Conservation (phyloP, 2,888 invertebrate genomes). For the Polymixis lichenea region DNA sequence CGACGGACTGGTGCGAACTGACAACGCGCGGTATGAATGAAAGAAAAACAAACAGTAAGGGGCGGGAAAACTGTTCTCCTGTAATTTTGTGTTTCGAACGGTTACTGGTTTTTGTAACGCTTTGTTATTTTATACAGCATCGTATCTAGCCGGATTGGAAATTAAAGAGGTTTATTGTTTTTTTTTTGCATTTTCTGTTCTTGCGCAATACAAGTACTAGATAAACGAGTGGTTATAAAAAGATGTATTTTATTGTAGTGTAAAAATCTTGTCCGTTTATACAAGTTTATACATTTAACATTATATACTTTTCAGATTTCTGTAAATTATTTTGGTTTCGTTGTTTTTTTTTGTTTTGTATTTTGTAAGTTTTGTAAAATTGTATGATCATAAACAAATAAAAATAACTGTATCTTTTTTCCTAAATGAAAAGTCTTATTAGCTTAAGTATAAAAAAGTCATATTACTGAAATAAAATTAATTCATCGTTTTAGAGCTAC, state of each 20-base stretch:
- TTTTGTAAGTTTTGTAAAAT: too few species aligned
- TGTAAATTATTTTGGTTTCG: not conserved
- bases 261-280: conserved; percentile 6
- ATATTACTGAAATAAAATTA: too few species aligned
- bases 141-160: conserved; percentile 7
- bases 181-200: not conserved
- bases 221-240: not conserved
- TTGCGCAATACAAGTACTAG: not conserved
- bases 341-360: too few species aligned
- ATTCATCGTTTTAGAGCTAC: too few species aligned
- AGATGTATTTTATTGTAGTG: conserved; percentile 14
- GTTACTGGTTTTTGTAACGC: conserved; percentile 23
- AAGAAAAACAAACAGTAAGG: conserved; percentile 62
- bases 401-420: not conserved
- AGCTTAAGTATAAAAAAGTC: too few species aligned
- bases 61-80: conserved; percentile 61
- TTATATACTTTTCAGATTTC: conserved; percentile 15
- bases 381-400: not conserved
- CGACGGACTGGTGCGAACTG: conserved; percentile 67
- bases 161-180: conserved; percentile 5
- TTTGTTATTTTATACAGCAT: conserved; percentile 24
- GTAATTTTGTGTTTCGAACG: conserved; percentile 57
- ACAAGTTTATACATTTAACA: conserved; percentile 4
- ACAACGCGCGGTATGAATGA: conserved; percentile 56
- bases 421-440: too few species aligned